These are phyloP conservation scores for Eurystomus gularis DNA, from an alignment of 2,113 vertebrate genomes.

Conservation along the genomic window DNA sequence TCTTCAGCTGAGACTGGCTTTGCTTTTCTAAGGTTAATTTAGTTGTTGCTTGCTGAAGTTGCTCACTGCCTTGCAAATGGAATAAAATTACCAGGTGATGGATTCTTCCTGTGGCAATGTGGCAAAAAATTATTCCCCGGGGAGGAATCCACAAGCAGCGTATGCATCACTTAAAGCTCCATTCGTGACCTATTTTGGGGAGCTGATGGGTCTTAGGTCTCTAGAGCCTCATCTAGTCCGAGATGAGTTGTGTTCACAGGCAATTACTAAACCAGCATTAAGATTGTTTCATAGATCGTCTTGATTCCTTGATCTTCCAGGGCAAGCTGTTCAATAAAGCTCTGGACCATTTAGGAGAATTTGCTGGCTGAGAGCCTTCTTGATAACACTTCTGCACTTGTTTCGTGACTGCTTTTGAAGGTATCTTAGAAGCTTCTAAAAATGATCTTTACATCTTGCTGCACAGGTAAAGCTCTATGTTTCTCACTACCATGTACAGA, in stretches of 20 bases:
- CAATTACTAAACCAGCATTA: slow-evolving; percentile 36
- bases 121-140: background rate
- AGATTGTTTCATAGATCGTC: background rate
- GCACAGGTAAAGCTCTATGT: background rate
- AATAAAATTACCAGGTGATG: slow-evolving; percentile 12
- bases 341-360: slow-evolving; percentile 34
- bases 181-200: background rate
- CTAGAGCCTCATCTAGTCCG: background rate
- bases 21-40: slow-evolving; percentile 3
- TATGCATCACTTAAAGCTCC: background rate
- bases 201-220: background rate
- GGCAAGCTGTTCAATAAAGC: slow-evolving; percentile 27
- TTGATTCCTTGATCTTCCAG: slow-evolving; percentile 45
- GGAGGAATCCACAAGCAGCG: background rate
- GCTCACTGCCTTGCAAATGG: background rate
- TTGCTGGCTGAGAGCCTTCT: slow-evolving; percentile 43
- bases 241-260: background rate
- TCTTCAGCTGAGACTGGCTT: background rate
- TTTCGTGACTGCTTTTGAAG: slow-evolving; percentile 25
- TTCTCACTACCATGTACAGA: background rate
- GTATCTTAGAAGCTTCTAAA: slow-evolving; percentile 37
- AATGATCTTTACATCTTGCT: slow-evolving; percentile 16
- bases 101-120: background rate
- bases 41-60: background rate
- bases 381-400: slow-evolving; percentile 2